Evolutionary conservation across 2,113 vertebrate genomes (phyloP).

Genomic region (Rutilus rutilus): DNA sequence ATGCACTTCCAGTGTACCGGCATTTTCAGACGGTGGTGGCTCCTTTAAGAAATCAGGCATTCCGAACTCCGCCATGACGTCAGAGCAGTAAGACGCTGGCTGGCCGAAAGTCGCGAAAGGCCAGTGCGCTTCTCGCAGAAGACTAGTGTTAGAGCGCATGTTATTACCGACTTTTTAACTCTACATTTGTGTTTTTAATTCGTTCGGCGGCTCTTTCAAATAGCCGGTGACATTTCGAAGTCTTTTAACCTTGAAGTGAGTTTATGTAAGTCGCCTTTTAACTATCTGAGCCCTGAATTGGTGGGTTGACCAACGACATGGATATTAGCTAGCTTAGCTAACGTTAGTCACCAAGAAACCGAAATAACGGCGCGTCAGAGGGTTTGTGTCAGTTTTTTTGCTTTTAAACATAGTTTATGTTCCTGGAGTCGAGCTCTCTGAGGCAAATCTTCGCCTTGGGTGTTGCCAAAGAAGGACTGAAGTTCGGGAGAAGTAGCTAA

Average conservation of each 20-base stretch:
- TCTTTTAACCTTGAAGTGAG: neutral
- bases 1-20: neutral
- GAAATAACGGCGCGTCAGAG: neutral
- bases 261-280: neutral
- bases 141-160: conserved; percentile 7
- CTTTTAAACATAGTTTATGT: conserved; percentile 19
- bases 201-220: neutral
- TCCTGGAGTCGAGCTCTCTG: conserved; percentile 43
- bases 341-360: conserved; percentile 38
- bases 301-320: conserved; percentile 53
- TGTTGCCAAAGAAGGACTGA: conserved; percentile 36
- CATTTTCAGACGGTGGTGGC: neutral
- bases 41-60: conserved; percentile 60
- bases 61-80: conserved; percentile 50
- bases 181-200: conserved; percentile 3
- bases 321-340: conserved; percentile 58
- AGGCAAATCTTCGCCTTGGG: conserved; percentile 34
- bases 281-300: neutral
- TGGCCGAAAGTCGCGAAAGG: conserved; percentile 51
- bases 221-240: neutral
- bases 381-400: conserved; percentile 37
- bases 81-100: conserved; percentile 50
- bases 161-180: conserved; percentile 41
- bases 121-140: conserved; percentile 17
- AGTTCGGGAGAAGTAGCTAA: conserved; percentile 29